Conservation (phyloP, 2,797 vertebrate species). For the Molossus alvarezi region DNA sequence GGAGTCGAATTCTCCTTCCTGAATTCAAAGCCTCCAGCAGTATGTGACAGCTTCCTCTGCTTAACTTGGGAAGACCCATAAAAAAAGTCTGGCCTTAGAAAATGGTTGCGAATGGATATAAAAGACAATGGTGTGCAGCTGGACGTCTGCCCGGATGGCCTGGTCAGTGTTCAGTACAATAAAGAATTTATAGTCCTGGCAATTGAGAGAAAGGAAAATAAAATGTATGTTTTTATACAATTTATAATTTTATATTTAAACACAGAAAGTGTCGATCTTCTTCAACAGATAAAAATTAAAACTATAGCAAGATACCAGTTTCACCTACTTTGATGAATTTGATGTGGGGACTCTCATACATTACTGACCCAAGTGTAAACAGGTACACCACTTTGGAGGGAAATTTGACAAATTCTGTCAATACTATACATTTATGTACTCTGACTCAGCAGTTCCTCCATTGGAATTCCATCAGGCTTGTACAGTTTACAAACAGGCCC, state of each 20-base stretch:
- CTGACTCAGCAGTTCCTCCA: not conserved
- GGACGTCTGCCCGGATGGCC: not conserved
- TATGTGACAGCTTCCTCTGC: not conserved
- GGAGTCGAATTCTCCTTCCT: not conserved
- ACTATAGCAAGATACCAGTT: not conserved
- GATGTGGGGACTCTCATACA: not conserved
- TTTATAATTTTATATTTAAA: slow-evolving; percentile 61
- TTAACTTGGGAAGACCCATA: slow-evolving; percentile 20
- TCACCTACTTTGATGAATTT: not conserved
- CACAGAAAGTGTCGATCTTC: not conserved
- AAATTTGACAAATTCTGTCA: not conserved
- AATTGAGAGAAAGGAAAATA: slow-evolving; percentile 44
- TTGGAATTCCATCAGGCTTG: not conserved
- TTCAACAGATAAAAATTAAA: not conserved
- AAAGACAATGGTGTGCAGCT: slow-evolving; percentile 33
- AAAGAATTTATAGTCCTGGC: slow-evolving; percentile 47
- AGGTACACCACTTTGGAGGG: not conserved
- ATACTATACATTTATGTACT: not conserved
- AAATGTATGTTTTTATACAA: slow-evolving; percentile 2
- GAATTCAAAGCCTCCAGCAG: slow-evolving; percentile 45
- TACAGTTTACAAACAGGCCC: not conserved
- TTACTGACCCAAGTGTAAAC: not conserved
- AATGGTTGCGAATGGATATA: slow-evolving; percentile 58
- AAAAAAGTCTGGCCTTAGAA: slow-evolving; percentile 51
- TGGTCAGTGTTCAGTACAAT: not conserved